Percentiles rank a stretch among this genome's conserved stretches.
These are phyloP conservation scores for Tigriopus californicus DNA, from an alignment of 2,888 invertebrate genomes.

Conservation along the genomic window DNA sequence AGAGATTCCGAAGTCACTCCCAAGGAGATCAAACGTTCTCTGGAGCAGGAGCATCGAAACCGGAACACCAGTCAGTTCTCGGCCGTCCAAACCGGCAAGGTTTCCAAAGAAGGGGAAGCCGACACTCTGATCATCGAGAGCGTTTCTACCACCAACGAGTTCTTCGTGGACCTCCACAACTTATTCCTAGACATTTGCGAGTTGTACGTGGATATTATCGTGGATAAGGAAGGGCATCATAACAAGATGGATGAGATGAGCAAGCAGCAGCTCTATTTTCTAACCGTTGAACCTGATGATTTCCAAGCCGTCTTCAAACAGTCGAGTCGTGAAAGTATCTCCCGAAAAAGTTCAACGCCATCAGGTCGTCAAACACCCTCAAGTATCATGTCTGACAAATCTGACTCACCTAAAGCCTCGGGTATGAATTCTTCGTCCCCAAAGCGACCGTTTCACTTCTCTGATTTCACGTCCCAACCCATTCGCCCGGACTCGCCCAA, in stretches of 20 bases:
- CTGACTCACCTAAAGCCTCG: no score
- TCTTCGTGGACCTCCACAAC: constrained; percentile 23
- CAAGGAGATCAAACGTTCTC: constrained; percentile 22
- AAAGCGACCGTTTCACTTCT: no score
- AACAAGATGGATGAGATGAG: constrained; percentile 28
- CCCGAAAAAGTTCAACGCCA: no score
- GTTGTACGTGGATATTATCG: constrained; percentile 33
- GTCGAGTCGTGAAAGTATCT: no score
- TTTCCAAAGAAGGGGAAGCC: constrained; percentile 16
- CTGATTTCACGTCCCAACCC: no score
- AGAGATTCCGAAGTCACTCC: constrained; percentile 23
- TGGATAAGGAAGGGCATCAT: constrained; percentile 32
- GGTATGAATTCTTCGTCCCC: no score
- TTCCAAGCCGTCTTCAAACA: constrained; percentile 21
- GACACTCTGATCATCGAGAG: background rate
- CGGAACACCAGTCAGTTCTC: constrained; percentile 12
- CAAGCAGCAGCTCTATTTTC: constrained; percentile 38
- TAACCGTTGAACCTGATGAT: constrained; percentile 38
- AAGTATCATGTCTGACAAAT: no score
- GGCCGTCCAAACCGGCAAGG: constrained; percentile 14
- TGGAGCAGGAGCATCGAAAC: background rate
- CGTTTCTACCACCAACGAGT: background rate
- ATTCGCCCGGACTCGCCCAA: no score
- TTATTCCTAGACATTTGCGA: constrained; percentile 33
- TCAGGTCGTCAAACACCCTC: no score